Percentiles rank a stretch among this genome's conserved stretches.
These are phyloP conservation scores for Phylloscopus trochiloides DNA, from an alignment of 2,113 vertebrate genomes.

Conservation along the genomic window DNA sequence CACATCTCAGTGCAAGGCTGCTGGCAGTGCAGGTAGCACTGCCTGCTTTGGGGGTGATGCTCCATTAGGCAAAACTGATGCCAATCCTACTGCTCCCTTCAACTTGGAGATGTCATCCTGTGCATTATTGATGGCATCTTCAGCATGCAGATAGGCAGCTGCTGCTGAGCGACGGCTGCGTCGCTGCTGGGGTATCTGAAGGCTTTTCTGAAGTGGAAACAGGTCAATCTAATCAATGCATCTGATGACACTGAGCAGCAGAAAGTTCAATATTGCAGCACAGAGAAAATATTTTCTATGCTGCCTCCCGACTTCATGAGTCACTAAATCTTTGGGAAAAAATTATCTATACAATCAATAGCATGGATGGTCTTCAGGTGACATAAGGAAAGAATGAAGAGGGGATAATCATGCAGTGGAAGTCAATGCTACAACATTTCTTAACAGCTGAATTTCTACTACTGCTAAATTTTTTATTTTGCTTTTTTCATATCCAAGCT, in stretches of 20 bases:
- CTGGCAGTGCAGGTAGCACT: constrained; percentile 17
- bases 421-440: neutral
- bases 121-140: constrained; percentile 58
- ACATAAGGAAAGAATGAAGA: neutral
- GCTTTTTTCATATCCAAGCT: neutral
- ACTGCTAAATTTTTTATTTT: neutral
- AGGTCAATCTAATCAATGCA: constrained; percentile 33
- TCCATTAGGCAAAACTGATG: constrained; percentile 57
- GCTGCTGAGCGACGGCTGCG: constrained; percentile 32
- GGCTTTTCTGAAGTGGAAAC: constrained; percentile 34
- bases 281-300: neutral
- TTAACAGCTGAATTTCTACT: neutral
- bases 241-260: neutral
- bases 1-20: neutral
- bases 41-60: constrained; percentile 39
- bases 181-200: neutral
- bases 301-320: neutral
- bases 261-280: constrained; percentile 7
- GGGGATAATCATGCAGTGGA: no score
- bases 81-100: constrained; percentile 29
- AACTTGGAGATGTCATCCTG: constrained; percentile 42
- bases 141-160: constrained; percentile 56
- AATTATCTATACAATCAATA: neutral
- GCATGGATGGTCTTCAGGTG: neutral
- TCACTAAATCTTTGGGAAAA: neutral